Percentiles rank a stretch among this genome's conserved stretches.
Evolutionary conservation across 2,888 invertebrate species (phyloP).

Genomic region (Falcaria lacertinaria): DNA sequence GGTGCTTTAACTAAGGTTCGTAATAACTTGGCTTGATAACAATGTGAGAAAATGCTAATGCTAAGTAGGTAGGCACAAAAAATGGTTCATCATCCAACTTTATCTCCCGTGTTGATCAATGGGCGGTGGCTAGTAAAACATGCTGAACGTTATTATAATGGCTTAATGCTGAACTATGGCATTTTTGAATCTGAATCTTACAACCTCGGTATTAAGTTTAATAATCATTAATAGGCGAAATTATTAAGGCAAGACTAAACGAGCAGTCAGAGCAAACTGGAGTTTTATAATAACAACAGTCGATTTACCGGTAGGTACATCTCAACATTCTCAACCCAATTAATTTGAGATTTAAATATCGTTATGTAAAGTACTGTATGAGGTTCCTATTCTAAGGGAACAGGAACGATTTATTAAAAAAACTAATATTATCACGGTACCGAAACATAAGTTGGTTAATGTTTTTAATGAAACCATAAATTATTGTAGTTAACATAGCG

Average conservation of each 20-base stretch:
- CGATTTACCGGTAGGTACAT: constrained; percentile 64
- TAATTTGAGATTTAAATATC: constrained; percentile 57
- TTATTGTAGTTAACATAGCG: constrained; percentile 5
- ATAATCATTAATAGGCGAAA: constrained; percentile 1
- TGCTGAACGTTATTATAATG: constrained; percentile 5
- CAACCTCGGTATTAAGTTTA: constrained; percentile 9
- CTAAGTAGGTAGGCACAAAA: constrained; percentile 36
- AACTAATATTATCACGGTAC: neutral
- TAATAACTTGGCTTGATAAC: too few species aligned
- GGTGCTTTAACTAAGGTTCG: too few species aligned
- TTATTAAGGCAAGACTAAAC: constrained; percentile 7
- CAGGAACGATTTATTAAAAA: neutral
- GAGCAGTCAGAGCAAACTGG: constrained; percentile 49
- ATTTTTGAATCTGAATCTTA: constrained; percentile 16
- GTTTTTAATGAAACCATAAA: constrained; percentile 20
- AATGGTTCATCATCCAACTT: constrained; percentile 69
- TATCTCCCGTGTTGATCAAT: constrained; percentile 69
- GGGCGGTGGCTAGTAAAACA: constrained; percentile 59
- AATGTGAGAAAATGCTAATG: constrained; percentile 63
- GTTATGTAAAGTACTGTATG: constrained; percentile 36
- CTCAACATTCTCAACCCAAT: constrained; percentile 54
- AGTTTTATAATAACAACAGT: constrained; percentile 52
- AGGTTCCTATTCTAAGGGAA: constrained; percentile 14
- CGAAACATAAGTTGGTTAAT: constrained; percentile 1
- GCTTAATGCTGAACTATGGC: constrained; percentile 3